Conservation (phyloP, 1,140 invertebrate genomes). For the Glomeris maerens region DNA sequence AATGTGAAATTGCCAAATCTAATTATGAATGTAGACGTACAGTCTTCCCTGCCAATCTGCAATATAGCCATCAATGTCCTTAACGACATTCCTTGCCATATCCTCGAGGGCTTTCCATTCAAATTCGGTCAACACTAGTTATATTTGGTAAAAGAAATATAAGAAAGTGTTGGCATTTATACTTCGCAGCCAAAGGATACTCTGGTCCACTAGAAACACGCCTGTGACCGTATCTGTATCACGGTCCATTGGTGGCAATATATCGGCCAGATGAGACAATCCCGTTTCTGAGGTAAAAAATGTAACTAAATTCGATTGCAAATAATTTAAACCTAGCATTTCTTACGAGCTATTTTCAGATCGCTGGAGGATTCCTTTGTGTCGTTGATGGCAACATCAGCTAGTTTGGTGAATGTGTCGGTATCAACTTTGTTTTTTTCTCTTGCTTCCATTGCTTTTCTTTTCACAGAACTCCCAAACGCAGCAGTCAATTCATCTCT, state of each 20-base stretch:
- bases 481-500: conserved; percentile 4
- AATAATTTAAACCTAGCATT: not conserved
- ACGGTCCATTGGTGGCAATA: conserved; percentile 8
- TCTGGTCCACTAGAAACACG: conserved; percentile 7
- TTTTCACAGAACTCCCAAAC: conserved; percentile 9
- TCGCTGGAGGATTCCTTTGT: not conserved
- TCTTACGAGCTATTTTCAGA: not conserved
- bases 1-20: no score
- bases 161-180: no score
- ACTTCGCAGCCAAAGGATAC: conserved; percentile 11
- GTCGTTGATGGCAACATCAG: not conserved
- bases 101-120: no score
- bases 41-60: no score
- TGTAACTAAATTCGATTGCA: not conserved
- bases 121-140: no score
- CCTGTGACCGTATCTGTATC: conserved; percentile 3
- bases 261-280: not conserved
- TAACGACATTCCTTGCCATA: no score
- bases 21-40: no score
- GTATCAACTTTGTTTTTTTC: not conserved
- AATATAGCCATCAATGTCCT: no score
- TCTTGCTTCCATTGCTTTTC: conserved; percentile 4
- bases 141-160: no score
- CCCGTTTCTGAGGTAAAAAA: not conserved
- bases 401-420: not conserved